Evolutionary conservation across 2,888 invertebrate species (phyloP), one percentile per base, ranked within the genome.

Genomic region (Oscheius myriophilus): DNA sequence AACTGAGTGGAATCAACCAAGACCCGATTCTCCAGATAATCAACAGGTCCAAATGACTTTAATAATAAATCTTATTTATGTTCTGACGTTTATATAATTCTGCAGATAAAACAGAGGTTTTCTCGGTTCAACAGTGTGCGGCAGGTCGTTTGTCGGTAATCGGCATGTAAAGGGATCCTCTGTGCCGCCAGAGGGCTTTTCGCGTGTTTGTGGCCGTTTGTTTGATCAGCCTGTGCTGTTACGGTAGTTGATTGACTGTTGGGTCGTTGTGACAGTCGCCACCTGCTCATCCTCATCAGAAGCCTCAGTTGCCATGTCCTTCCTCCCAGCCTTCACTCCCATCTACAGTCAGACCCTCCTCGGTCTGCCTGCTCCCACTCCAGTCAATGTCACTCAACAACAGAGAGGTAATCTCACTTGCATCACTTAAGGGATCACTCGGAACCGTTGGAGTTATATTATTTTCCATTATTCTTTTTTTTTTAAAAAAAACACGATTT

Each of bases 1-100:
- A 61, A 26, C 52, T 76, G 49, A n/a, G 33, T 2, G 72, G 63
- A 12, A 43, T 41, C 25, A 58, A 57, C 9, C 65, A 69, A 41
- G 76, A 77, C 61, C 74, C 76, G 6, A 66, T 74, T 16, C 62
- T 77, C 11, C 76, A 77, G 57, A 67, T 76, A 7, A 75, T 75
- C 33, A 55, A 42, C 23, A 21, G 46, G 45, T 55, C 46, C n/a
- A 55, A 65, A 61, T 54, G 26, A 54, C 23, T 25, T 26, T 18
- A 18, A 46, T 65, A 65, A 61, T 54, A 54, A 54, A 54, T 25
- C 14, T 18, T 46, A 46, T 46, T n/a, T 46, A 46, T 46, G 3
- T 46, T 21, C 2, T 6, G 11, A 46, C 6, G 23, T 25, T 3
- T 11, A 46, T 46, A 16, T 46, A 18, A 18, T 46, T 11, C n/a